Conservation (phyloP, 2,888 invertebrate genomes). For the Mesoligia furuncula region DNA sequence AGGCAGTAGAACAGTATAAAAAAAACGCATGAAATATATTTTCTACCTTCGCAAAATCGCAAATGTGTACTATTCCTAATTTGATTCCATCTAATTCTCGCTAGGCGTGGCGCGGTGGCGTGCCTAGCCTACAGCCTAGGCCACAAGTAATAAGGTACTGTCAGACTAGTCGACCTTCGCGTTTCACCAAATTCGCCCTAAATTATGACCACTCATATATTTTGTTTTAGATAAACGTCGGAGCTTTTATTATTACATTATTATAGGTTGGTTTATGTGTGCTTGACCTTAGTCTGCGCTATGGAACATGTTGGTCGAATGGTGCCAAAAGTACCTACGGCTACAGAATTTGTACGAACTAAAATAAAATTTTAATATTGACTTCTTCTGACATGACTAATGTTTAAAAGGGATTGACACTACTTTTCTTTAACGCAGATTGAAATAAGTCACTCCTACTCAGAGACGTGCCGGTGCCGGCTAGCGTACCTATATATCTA, state of each 20-base stretch:
- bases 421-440: not conserved
- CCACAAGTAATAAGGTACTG: constrained; percentile 52
- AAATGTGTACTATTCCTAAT: constrained; percentile 29
- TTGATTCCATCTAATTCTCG: constrained; percentile 44
- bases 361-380: too few species aligned
- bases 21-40: not conserved
- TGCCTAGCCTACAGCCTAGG: constrained; percentile 60
- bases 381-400: not conserved
- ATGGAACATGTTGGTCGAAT: not conserved
- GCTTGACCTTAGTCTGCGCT: constrained; percentile 32
- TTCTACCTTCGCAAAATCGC: constrained; percentile 20
- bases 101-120: constrained; percentile 62
- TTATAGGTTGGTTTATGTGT: constrained; percentile 22
- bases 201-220: constrained; percentile 58
- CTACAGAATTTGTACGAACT: not conserved
- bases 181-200: constrained; percentile 54
- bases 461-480: not conserved
- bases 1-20: not conserved
- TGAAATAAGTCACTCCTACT: not conserved
- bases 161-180: constrained; percentile 63
- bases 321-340: constrained; percentile 9
- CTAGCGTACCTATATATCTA: not conserved
- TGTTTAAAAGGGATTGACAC: not conserved
- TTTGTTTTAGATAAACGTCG: constrained; percentile 52
- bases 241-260: constrained; percentile 43